Conservation (phyloP, 1,140 invertebrate genomes). For the Mactra quadrangularis region DNA sequence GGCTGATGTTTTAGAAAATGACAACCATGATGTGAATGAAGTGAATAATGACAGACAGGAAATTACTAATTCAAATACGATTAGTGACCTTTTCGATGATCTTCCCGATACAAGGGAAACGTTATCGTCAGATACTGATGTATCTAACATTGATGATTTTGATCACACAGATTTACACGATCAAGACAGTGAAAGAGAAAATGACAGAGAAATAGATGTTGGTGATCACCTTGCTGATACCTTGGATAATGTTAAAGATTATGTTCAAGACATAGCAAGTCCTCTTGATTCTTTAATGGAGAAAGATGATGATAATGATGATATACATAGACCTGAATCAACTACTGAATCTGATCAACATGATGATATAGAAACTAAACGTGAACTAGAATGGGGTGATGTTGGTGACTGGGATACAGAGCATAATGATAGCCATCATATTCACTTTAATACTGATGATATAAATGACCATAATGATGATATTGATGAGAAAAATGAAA, state of each 20-base stretch:
- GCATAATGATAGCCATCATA: background rate
- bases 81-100: too few relatives aligned
- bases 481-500: background rate
- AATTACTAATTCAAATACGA: too few relatives aligned
- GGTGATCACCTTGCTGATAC: background rate
- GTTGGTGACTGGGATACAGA: background rate
- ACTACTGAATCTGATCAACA: background rate
- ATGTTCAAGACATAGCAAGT: background rate
- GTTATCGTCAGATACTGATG: too few relatives aligned
- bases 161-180: too few relatives aligned
- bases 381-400: background rate
- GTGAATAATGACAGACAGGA: too few relatives aligned
- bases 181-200: too few relatives aligned
- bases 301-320: background rate
- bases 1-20: too few relatives aligned
- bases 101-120: too few relatives aligned
- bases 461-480: background rate
- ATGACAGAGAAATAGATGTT: background rate
- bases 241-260: background rate
- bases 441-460: background rate
- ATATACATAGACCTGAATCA: background rate
- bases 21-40: too few relatives aligned
- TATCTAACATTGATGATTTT: too few relatives aligned
- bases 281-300: background rate
- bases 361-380: background rate